Evolutionary conservation across 2,113 vertebrate species (phyloP).

Genomic region (Alexandromys fortis): DNA sequence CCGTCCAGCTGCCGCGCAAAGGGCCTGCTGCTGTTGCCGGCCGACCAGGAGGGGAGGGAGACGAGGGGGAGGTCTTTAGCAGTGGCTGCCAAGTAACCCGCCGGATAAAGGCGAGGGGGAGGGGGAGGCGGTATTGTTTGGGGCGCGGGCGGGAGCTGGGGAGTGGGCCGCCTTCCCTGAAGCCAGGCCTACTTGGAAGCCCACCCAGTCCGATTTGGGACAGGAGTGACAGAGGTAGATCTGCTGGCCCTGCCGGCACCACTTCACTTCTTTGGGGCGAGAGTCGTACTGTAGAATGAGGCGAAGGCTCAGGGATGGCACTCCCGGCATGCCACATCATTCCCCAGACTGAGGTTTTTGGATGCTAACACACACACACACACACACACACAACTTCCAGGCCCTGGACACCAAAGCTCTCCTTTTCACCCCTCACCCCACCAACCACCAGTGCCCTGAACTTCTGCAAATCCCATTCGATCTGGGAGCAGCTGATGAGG

Average conservation of each 20-base stretch:
- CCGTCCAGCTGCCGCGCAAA: constrained; percentile 78
- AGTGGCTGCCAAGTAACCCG: constrained; percentile 80
- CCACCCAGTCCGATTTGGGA: constrained; percentile 64
- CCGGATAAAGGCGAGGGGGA: constrained; percentile 81
- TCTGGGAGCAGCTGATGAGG: constrained; percentile 76
- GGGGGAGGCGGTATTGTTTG: constrained; percentile 81
- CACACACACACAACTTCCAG: neutral
- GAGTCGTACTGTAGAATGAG: constrained; percentile 46
- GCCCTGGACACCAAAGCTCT: constrained; percentile 52
- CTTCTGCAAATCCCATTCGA: constrained; percentile 76
- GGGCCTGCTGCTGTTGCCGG: constrained; percentile 63
- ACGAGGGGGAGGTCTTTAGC: constrained; percentile 69
- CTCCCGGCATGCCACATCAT: constrained; percentile 69
- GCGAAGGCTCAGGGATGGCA: constrained; percentile 22
- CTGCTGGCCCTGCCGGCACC: neutral
- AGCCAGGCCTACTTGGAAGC: constrained; percentile 51
- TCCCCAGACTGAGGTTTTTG: constrained; percentile 24
- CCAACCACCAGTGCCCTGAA: constrained; percentile 50
- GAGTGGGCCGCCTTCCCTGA: constrained; percentile 69
- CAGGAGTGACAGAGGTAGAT: constrained; percentile 14
- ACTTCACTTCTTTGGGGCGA: neutral
- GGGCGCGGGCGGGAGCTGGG: constrained; percentile 80
- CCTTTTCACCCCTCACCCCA: constrained; percentile 41
- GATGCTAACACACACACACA: neutral
- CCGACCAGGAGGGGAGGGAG: constrained; percentile 17